Percentiles rank a stretch among this genome's conserved stretches.
phyloP scores from a whole-genome alignment of 2,113 vertebrate genomes.

The Nesoenas mayeri region DNA sequence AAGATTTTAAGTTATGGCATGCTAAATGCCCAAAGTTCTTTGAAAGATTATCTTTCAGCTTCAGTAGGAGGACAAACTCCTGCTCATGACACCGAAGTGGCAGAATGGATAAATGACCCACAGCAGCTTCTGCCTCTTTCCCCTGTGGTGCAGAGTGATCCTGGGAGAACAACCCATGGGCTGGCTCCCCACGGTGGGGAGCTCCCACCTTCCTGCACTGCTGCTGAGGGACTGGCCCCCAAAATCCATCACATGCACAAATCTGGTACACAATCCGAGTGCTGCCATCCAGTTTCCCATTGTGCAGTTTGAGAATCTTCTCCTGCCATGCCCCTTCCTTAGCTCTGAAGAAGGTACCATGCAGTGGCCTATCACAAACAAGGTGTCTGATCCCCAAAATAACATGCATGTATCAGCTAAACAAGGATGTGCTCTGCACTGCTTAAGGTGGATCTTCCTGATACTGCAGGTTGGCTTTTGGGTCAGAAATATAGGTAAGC shows the following conservation, averaged over 20 bases:
- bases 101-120: background rate
- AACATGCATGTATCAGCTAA: background rate
- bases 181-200: background rate
- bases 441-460: background rate
- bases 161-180: fast-evolving
- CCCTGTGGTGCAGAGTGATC: too few species aligned
- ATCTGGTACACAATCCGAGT: background rate
- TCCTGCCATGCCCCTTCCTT: fast-evolving
- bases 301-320: background rate
- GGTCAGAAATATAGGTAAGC: background rate
- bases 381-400: background rate
- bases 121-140: background rate
- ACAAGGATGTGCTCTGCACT: background rate
- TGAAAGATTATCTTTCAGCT: background rate
- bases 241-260: background rate
- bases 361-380: background rate
- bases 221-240: background rate
- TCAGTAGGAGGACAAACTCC: background rate
- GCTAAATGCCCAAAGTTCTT: background rate
- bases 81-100: fast-evolving
- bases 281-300: too few species aligned
- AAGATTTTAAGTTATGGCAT: background rate
- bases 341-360: background rate
- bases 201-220: background rate
- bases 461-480: background rate